A percentile compares a stretch with the other conserved stretches of the same genome.
Evolutionary conservation across 2,113 vertebrate species (phyloP).

Genomic region (Perca flavescens): DNA sequence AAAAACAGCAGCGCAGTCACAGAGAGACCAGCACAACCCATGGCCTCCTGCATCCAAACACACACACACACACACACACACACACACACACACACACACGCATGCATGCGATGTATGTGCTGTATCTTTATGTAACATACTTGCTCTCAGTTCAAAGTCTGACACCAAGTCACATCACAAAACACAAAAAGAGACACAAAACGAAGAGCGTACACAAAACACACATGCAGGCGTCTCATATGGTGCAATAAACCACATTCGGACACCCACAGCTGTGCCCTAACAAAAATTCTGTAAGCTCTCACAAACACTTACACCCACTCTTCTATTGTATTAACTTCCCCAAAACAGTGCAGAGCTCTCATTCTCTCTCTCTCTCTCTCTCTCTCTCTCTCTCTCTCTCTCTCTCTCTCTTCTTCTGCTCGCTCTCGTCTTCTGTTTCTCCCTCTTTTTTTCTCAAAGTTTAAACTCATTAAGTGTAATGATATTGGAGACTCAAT

Average conservation of each 20-base stretch:
- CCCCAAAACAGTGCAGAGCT: conserved; percentile 62
- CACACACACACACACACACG: not conserved
- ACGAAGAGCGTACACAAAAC: conserved; percentile 20
- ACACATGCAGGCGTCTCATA: conserved; percentile 51
- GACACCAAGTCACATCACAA: conserved; percentile 7
- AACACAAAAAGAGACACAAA: conserved; percentile 13
- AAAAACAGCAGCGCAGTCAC: conserved; percentile 68
- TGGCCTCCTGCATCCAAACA: conserved; percentile 62
- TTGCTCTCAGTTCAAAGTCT: conserved; percentile 30
- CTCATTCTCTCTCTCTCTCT: not conserved
- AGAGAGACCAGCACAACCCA: conserved; percentile 56
- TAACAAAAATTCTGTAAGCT: conserved; percentile 73
- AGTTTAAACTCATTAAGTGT: conserved; percentile 96
- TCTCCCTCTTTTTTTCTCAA: conserved; percentile 74
- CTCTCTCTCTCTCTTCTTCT: conserved; percentile 37
- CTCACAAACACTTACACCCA: conserved; percentile 77
- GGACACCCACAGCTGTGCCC: conserved; percentile 76
- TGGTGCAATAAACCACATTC: conserved; percentile 69
- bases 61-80: conserved; percentile 33
- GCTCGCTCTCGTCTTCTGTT: conserved; percentile 58
- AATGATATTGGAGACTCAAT: conserved; percentile 98
- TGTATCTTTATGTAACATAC: conserved; percentile 39
- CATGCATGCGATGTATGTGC: not conserved
- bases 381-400: not conserved
- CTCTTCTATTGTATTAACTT: conserved; percentile 74